A percentile compares a stretch with the other conserved stretches of the same genome.
phyloP scores from a whole-genome alignment of 2,888 invertebrate genomes.

The Linhomoeus sp. region DNA sequence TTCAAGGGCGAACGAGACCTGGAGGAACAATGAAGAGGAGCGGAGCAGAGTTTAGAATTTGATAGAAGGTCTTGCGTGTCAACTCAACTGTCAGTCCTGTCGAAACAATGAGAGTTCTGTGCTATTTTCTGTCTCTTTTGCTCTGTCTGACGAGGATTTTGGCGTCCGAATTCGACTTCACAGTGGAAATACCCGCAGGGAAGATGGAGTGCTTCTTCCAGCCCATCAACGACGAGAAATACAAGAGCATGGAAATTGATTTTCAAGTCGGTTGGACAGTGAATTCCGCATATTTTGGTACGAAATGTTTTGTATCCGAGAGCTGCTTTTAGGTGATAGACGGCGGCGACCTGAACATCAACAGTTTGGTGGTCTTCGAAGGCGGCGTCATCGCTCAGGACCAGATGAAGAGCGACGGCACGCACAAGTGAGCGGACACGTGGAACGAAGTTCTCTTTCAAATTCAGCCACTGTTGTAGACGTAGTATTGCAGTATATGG shows the following conservation, averaged over 20 bases:
- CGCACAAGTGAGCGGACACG: conserved; percentile 24
- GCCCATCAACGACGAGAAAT: conserved; percentile 13
- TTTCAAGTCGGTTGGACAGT: conserved; percentile 42
- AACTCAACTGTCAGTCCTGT: too few relatives aligned
- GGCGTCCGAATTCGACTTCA: conserved; percentile 17
- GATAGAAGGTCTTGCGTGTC: too few relatives aligned
- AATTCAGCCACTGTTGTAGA: neutral
- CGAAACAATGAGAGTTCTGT: too few relatives aligned
- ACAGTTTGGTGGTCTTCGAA: conserved; percentile 46
- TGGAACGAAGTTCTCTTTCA: neutral
- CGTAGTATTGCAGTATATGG: too few relatives aligned
- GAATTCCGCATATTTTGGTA: neutral
- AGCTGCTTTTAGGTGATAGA: conserved; percentile 48
- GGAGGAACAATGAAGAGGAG: too few relatives aligned
- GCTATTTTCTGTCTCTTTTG: neutral
- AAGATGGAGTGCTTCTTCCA: conserved; percentile 24
- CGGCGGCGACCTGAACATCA: conserved; percentile 60
- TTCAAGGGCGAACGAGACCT: too few relatives aligned
- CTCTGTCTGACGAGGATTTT: neutral
- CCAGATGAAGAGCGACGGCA: conserved; percentile 27
- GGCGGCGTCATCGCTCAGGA: conserved; percentile 24
- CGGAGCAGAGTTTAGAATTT: too few relatives aligned
- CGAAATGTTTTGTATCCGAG: neutral
- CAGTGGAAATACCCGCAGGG: conserved; percentile 20
- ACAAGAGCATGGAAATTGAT: conserved; percentile 20